These are phyloP conservation scores for Holcopasites calliopsidis DNA, from an alignment of 1,140 invertebrate genomes.

Conservation along the genomic window DNA sequence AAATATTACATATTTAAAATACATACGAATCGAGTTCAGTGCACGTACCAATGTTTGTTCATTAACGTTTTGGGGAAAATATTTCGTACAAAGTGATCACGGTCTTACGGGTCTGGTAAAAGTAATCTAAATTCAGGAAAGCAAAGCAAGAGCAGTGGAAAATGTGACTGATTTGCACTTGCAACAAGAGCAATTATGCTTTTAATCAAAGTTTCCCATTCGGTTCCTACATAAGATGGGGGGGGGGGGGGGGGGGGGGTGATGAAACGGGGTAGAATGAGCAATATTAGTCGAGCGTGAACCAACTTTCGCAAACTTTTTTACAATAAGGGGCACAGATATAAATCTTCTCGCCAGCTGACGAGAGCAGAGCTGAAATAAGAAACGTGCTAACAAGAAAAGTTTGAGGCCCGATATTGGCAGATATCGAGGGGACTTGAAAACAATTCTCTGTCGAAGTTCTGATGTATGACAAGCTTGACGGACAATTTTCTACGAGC, in stretches of 20 bases:
- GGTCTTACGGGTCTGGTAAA: too few species aligned
- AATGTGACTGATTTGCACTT: too few species aligned
- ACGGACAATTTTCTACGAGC: background rate
- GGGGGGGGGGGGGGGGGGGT: background rate
- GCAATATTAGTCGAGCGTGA: conserved; percentile 25
- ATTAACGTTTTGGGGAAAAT: too few species aligned
- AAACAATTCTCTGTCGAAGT: conserved; percentile 4
- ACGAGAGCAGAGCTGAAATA: conserved; percentile 28
- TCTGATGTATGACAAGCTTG: background rate
- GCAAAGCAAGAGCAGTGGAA: too few species aligned
- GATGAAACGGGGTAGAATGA: conserved; percentile 3
- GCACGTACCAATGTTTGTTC: too few species aligned
- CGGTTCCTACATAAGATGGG: too few species aligned
- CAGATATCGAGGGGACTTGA: conserved; percentile 21
- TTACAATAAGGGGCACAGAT: conserved; percentile 21
- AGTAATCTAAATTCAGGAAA: too few species aligned
- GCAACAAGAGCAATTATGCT: too few species aligned
- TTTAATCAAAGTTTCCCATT: too few species aligned
- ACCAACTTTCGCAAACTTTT: conserved; percentile 38
- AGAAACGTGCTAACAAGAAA: conserved; percentile 44
- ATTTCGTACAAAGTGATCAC: too few species aligned
- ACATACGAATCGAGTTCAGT: too few species aligned
- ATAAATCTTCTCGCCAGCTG: conserved; percentile 36
- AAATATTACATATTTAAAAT: too few species aligned
- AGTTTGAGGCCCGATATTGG: conserved; percentile 26